Base-by-base conservation (phyloP, 2,113 vertebrate genomes). In the Stigmatopora argus region DNA sequence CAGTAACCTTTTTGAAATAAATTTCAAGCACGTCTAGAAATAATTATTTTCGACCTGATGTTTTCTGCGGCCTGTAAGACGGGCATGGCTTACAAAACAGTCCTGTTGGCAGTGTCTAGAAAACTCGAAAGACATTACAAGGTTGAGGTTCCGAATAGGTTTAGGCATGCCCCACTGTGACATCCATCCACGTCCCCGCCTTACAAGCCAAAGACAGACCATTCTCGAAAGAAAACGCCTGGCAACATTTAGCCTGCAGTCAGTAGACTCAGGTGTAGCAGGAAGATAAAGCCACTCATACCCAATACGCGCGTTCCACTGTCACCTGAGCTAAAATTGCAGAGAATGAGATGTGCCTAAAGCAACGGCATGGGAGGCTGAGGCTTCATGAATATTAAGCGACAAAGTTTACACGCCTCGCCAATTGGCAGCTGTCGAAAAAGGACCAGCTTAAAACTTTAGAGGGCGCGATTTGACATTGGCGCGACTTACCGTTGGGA, bases 401-500 rank as follows among this genome's bases (percentile, higher is more conserved):
- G 66, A 66, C 55, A 53, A 23, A n/a, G 64, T 66, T 67, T 62
- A 57, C 69, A 74, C 49, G 38, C 45, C 46, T 17, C 13, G 51
- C 58, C 68, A 70, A 64, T 70, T 65, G 67, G 59, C 61, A 65
- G 55, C 67, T 38, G 55, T 23, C 60, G 59, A 57, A 77, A 80
- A 75, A 66, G 19, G 63, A 18, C 44, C 18, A 63, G 58, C 17
- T 71, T 6, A 18, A 53, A 66, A 66, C 38, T 31, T 38, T 38
- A 7, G 0, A 68, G 26, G 46, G 31, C 17, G 19, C 12, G 12
- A 7, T 56, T 55, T 14, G 10, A 56, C 55, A 14, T 26, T 1
- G 47, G 26, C 5, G 6, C 21, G 74, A 69, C 66, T 85, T 90
- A 99, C 96, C 97, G 19, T 99, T 98, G 31, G 91, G 93, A 74